Evolutionary conservation across 2,113 vertebrate genomes (phyloP).

Genomic region (Pungitius pungitius): DNA sequence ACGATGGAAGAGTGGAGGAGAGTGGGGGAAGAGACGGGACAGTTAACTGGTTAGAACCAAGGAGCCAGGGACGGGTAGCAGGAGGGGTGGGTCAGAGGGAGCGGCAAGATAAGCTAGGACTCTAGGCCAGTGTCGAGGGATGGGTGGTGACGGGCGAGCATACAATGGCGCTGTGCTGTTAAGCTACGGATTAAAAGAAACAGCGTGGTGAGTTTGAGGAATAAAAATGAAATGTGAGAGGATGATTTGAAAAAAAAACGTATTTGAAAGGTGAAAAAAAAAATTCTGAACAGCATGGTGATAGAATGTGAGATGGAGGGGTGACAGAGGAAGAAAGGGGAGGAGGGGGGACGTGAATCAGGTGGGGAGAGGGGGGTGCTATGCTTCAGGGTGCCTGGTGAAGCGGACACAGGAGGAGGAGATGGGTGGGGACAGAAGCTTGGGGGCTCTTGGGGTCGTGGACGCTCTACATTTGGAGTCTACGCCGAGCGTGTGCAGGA

Average conservation of each 20-base stretch:
- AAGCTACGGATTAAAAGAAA: slow-evolving; percentile 42
- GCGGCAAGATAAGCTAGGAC: slow-evolving; percentile 67
- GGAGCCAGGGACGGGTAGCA: slow-evolving; percentile 74
- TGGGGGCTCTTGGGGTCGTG: slow-evolving; percentile 61
- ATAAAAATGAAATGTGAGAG: slow-evolving; percentile 33
- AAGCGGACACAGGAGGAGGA: slow-evolving; percentile 57
- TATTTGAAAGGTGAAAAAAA: slow-evolving; percentile 19
- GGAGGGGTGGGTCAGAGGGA: slow-evolving; percentile 46
- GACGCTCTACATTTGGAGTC: slow-evolving; percentile 68
- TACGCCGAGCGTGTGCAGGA: slow-evolving; percentile 66
- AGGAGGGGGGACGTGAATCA: neutral
- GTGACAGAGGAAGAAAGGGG: neutral
- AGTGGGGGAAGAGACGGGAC: slow-evolving; percentile 75
- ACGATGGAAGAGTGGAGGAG: slow-evolving; percentile 77
- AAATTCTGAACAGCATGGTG: slow-evolving; percentile 3
- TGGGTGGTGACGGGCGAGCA: slow-evolving; percentile 43
- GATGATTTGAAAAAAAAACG: slow-evolving; percentile 16
- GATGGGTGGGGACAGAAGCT: slow-evolving; percentile 76
- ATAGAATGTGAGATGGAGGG: slow-evolving; percentile 5
- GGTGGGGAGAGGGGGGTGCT: slow-evolving; percentile 27
- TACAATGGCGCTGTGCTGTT: slow-evolving; percentile 55
- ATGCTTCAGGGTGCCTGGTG: slow-evolving; percentile 58
- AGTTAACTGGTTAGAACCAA: slow-evolving; percentile 83
- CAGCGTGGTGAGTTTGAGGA: slow-evolving; percentile 36
- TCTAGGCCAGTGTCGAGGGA: slow-evolving; percentile 61